Percentiles rank a stretch among this genome's conserved stretches.
These are phyloP conservation scores for Cephalophus harveyi DNA, from an alignment of 2,113 vertebrate species.

Conservation along the genomic window DNA sequence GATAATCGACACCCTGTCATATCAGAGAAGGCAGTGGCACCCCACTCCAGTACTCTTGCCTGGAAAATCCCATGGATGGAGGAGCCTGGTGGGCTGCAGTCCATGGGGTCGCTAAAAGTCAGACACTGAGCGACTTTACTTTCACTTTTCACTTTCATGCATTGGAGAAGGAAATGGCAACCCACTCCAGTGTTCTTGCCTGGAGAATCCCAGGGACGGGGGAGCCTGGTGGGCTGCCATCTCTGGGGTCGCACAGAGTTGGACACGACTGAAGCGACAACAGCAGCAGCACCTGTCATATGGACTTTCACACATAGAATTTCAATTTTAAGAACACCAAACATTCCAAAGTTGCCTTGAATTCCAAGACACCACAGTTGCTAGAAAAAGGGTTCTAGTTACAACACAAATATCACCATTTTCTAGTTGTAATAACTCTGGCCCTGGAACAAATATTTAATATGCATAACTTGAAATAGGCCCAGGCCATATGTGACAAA, in stretches of 20 bases:
- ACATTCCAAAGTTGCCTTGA: neutral
- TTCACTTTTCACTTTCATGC: no score
- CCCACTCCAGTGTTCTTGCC: no score
- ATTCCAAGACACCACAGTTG: neutral
- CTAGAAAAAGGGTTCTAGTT: neutral
- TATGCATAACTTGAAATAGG: neutral
- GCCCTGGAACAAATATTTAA: neutral
- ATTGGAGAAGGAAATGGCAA: no score
- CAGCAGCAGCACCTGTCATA: neutral
- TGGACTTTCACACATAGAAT: neutral
- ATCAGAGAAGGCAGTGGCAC: no score
- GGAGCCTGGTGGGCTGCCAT: no score
- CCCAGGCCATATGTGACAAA: neutral
- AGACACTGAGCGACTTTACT: no score
- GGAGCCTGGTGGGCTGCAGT: no score
- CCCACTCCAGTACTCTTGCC: no score
- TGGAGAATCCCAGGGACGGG: no score
- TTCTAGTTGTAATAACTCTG: neutral
- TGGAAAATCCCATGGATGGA: no score
- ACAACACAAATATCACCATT: neutral
- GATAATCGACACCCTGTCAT: neutral
- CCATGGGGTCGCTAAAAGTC: no score
- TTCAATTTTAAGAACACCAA: neutral
- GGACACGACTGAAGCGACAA: accelerated
- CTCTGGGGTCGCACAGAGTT: no score